Evolutionary conservation across 2,888 invertebrate species (phyloP).

Genomic region (Bimastos eiseni): DNA sequence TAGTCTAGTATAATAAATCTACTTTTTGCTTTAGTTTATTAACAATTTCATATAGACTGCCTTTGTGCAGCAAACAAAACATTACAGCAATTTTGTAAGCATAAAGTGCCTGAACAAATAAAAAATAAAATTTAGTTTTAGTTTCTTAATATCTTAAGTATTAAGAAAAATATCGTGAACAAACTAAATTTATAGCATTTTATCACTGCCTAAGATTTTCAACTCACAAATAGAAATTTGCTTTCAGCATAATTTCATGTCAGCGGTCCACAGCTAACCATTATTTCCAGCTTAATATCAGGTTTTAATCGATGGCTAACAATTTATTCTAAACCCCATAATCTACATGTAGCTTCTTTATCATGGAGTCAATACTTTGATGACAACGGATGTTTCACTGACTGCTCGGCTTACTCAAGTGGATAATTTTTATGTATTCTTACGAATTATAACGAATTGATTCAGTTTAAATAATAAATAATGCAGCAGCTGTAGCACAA

Average conservation of each 20-base stretch:
- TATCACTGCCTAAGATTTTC: neutral
- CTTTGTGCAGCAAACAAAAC: neutral
- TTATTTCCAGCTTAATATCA: neutral
- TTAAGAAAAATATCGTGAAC: neutral
- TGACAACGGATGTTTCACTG: neutral
- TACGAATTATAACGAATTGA: conserved; percentile 1
- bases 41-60: neutral
- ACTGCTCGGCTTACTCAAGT: conserved; percentile 1
- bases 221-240: neutral
- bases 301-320: neutral
- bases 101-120: neutral
- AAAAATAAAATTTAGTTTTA: neutral
- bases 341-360: conserved; percentile 2
- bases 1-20: neutral
- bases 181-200: neutral
- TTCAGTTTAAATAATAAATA: neutral
- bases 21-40: neutral
- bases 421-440: conserved; percentile 2
- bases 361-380: neutral
- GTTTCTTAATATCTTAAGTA: neutral
- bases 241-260: neutral
- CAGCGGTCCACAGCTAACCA: neutral
- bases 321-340: neutral
- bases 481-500: neutral
- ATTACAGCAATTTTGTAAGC: neutral